Conservation (phyloP, 2,797 vertebrate species). For the Acanthurus leucopareius region DNA sequence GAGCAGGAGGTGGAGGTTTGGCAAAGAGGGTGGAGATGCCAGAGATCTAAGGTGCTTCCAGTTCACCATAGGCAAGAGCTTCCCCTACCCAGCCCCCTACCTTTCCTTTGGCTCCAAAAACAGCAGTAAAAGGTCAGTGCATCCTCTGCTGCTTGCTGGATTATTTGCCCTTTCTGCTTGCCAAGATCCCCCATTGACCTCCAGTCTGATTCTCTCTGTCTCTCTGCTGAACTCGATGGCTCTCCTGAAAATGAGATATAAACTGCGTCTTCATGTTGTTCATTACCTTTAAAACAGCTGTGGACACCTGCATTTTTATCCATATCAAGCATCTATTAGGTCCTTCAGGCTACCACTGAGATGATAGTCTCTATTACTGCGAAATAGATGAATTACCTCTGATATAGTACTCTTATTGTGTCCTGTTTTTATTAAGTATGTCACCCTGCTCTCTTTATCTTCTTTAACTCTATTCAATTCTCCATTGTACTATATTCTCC, state of each 20-base stretch:
- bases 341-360: constrained; percentile 4
- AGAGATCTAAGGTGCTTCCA: constrained; percentile 50
- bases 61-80: constrained; percentile 47
- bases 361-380: constrained; percentile 24
- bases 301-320: not conserved
- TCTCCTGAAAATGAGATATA: constrained; percentile 41
- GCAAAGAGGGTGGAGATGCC: constrained; percentile 30
- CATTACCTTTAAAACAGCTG: constrained; percentile 10
- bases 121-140: constrained; percentile 77
- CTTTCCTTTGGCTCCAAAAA: constrained; percentile 66
- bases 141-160: constrained; percentile 59
- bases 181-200: constrained; percentile 76
- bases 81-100: constrained; percentile 49
- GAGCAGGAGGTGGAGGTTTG: constrained; percentile 29
- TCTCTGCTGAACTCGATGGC: constrained; percentile 20
- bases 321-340: constrained; percentile 16
- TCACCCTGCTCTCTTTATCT: constrained; percentile 12
- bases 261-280: constrained; percentile 11
- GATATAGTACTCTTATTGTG: constrained; percentile 25
- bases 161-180: constrained; percentile 72
- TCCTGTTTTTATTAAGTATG: constrained; percentile 48
- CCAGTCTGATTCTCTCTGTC: constrained; percentile 47
- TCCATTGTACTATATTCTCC: not conserved
- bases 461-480: not conserved
- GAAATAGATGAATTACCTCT: constrained; percentile 50